These are phyloP conservation scores for Telmatherina bonti DNA, from an alignment of 2,797 vertebrate species.

Conservation along the genomic window DNA sequence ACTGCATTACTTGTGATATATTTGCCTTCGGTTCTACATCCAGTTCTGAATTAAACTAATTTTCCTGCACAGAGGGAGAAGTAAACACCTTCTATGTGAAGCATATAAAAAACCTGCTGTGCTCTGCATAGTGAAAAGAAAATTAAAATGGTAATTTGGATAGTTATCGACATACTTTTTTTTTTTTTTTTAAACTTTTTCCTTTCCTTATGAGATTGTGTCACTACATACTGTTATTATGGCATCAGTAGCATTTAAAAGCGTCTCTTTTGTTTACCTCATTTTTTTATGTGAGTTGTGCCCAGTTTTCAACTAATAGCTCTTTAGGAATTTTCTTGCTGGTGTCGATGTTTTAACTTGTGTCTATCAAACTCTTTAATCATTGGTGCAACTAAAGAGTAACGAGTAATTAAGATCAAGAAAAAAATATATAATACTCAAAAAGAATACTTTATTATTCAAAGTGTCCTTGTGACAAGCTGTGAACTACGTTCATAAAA, in stretches of 20 bases:
- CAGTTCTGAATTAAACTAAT: not conserved
- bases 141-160: not conserved
- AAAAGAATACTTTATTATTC: too few species aligned
- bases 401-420: too few species aligned
- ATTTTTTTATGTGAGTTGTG: not conserved
- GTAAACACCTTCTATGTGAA: not conserved
- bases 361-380: not conserved
- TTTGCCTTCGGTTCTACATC: not conserved
- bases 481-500: not conserved
- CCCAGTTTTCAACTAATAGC: not conserved
- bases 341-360: not conserved
- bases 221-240: not conserved
- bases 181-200: too few species aligned
- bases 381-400: not conserved
- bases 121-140: not conserved
- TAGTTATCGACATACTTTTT: too few species aligned
- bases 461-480: not conserved
- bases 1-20: not conserved
- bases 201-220: too few species aligned
- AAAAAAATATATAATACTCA: too few species aligned
- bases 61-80: not conserved
- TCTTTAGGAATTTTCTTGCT: not conserved
- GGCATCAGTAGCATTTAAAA: not conserved
- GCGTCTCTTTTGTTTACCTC: not conserved
- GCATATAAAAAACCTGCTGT: not conserved